Conservation (phyloP, 2,888 invertebrate genomes). For the Lapara coniferarum region DNA sequence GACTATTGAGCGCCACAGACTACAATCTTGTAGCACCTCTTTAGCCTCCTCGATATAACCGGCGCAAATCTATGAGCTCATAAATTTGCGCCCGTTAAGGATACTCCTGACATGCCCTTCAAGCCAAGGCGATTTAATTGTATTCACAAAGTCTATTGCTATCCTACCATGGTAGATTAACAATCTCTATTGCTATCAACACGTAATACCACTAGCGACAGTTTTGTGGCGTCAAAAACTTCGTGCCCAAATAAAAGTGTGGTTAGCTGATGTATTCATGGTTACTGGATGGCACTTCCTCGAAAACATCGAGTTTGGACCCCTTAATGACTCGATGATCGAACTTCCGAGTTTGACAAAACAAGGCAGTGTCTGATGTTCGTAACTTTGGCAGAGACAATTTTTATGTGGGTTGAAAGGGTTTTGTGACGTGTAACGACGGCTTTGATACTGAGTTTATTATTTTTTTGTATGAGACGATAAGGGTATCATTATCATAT, state of each 20-base stretch:
- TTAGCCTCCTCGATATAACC: no score
- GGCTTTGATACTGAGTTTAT: no score
- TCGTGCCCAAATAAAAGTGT: conserved; percentile 44
- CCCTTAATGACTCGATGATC: conserved; percentile 18
- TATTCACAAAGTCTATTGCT: neutral
- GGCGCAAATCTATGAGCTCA: no score
- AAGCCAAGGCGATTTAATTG: no score
- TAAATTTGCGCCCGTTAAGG: no score
- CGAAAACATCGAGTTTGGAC: conserved; percentile 32
- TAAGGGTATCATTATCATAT: no score
- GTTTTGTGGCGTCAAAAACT: conserved; percentile 46
- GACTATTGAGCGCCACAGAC: no score
- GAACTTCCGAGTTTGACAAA: conserved; percentile 2
- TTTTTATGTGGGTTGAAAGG: neutral
- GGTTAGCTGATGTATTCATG: conserved; percentile 44
- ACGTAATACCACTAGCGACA: conserved; percentile 34
- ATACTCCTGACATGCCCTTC: no score
- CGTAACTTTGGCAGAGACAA: neutral
- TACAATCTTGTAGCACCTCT: no score
- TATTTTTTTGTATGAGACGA: neutral
- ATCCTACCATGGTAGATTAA: neutral
- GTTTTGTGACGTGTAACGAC: neutral
- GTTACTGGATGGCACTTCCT: conserved; percentile 38
- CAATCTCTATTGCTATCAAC: conserved; percentile 24
- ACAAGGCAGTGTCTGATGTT: conserved; percentile 10